phyloP scores from a whole-genome alignment of 1,140 invertebrate genomes.

The Ceratina australensis region DNA sequence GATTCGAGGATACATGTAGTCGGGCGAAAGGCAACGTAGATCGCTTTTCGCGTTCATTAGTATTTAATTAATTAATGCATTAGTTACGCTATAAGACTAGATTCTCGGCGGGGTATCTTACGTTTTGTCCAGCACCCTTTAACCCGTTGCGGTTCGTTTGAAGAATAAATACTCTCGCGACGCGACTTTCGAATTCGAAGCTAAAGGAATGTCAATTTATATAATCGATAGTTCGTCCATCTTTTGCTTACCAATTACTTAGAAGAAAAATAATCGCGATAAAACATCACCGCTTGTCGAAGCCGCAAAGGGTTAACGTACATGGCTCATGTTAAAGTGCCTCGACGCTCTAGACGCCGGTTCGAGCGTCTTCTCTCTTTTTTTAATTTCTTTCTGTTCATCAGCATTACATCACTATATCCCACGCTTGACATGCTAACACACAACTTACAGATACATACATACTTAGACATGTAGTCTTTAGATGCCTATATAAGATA shows the following conservation, averaged over 20 bases:
- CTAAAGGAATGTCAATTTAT: slow-evolving; percentile 5
- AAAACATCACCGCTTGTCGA: neutral
- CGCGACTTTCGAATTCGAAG: too few species aligned
- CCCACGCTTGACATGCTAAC: slow-evolving; percentile 60
- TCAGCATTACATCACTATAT: slow-evolving; percentile 51
- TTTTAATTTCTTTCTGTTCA: slow-evolving; percentile 29
- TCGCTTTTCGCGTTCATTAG: slow-evolving; percentile 54
- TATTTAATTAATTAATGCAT: slow-evolving; percentile 56
- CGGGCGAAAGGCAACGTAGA: slow-evolving; percentile 62
- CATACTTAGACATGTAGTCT: slow-evolving; percentile 64
- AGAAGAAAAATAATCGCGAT: neutral
- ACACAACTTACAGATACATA: slow-evolving; percentile 66
- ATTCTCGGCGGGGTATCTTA: slow-evolving; percentile 63
- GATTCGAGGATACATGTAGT: slow-evolving; percentile 49
- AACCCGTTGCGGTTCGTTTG: slow-evolving; percentile 10
- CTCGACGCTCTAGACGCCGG: slow-evolving; percentile 22
- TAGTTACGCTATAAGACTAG: slow-evolving; percentile 69
- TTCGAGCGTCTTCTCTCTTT: slow-evolving; percentile 17
- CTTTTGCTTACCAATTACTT: neutral
- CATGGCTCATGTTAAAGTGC: slow-evolving; percentile 5
- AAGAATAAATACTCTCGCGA: neutral
- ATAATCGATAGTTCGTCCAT: neutral
- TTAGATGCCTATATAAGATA: slow-evolving; percentile 57
- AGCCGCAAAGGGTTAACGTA: slow-evolving; percentile 33
- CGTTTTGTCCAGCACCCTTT: slow-evolving; percentile 31